Conservation (phyloP, 2,888 invertebrate species). For the Trachelus tabidus region DNA sequence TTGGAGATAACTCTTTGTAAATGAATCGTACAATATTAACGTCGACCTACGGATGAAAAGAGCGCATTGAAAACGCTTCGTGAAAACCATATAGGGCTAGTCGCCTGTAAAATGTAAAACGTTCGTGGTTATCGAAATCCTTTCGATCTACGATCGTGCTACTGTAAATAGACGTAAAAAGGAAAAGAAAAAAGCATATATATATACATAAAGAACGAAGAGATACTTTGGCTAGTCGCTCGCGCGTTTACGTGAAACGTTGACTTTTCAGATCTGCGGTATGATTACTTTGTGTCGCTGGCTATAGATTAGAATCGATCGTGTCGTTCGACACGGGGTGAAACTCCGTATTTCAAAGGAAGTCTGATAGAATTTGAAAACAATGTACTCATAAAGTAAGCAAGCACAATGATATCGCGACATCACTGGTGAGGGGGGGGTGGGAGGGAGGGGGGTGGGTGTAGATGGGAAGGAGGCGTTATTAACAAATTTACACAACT, state of each 20-base stretch:
- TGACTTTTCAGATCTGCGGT: not conserved
- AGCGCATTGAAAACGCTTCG: not conserved
- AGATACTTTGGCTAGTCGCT: not conserved
- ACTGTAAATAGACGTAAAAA: not conserved
- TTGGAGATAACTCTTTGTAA: not conserved
- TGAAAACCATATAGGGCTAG: not conserved
- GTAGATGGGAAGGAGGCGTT: not conserved
- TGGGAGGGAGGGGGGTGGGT: too few relatives aligned
- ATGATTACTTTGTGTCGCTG: not conserved
- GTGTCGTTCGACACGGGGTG: conserved; percentile 1
- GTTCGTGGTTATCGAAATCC: not conserved
- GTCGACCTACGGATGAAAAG: not conserved
- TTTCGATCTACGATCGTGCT: not conserved
- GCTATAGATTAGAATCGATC: conserved; percentile 1
- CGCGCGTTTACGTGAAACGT: not conserved
- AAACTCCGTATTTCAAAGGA: conserved; percentile 17
- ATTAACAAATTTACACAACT: not conserved
- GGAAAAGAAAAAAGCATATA: not conserved
- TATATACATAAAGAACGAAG: not conserved
- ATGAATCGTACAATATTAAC: not conserved
- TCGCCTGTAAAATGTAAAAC: not conserved
- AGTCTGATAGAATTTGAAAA: conserved; percentile 25
- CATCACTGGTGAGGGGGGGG: not conserved
- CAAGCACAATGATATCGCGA: conserved; percentile 36
- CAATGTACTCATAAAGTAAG: conserved; percentile 26